Evolutionary conservation across 2,888 invertebrate species (phyloP), one percentile per base, ranked within the genome.

Genomic region (Corbicula japonica): DNA sequence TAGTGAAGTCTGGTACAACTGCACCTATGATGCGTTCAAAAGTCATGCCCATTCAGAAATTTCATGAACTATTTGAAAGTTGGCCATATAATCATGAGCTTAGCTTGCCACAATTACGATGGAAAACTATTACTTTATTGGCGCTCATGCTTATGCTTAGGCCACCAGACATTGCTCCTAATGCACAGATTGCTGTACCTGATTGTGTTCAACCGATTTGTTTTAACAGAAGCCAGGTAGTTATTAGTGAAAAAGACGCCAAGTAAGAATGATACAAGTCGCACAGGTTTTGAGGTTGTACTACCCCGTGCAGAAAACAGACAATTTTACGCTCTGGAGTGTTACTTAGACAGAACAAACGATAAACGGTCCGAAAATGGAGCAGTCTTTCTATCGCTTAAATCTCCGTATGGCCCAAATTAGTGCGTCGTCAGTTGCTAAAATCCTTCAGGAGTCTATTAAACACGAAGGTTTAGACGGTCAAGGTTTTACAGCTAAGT

Each of bases 401-500:
- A n/a, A n/a, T n/a, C n/a, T n/a, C n/a, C n/a, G n/a, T n/a, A n/a
- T 46, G 46, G 8, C 46, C 46, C 46, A 46, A n/a, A 54, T 46
- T 18, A 5, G 46, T 10, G 18, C 18, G 8, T 46, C 46, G 21
- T 46, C 46, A n/a, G 46, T 46, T 5, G 46, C 46, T n/a, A 46
- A 46, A 46, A 46, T 46, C 18, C 46, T 46, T 46, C 46, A 46
- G 46, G 21, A 46, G 46, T 46, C 46, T 46, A 46, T 12, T 18
- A 46, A 46, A 46, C 46, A 12, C 18, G 46, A 6, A 5, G 46
- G 46, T 46, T 54, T 54, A 54, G 54, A 54, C 28, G 54, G 54
- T 30, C 26, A 30, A 30, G n/a, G 54, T 54, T 54, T 30, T 28
- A 30, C 54, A 30, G 54, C 54, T 26, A 54, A 54, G 26, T 54